These are phyloP conservation scores for Drosophila vallismaia DNA, from an alignment of 2,888 invertebrate genomes.

Conservation along the genomic window DNA sequence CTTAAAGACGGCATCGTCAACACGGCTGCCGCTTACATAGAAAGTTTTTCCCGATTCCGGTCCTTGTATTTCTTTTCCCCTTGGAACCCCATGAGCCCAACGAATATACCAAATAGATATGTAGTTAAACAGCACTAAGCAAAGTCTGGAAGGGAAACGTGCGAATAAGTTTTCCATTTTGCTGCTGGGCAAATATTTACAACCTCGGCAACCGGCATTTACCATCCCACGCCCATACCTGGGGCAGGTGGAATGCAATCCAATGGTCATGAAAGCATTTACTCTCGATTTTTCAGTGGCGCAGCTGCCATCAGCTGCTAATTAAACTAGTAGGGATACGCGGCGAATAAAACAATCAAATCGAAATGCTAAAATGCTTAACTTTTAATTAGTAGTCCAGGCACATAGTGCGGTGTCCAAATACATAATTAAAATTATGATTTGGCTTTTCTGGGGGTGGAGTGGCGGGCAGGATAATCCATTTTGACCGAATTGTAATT, in stretches of 20 bases:
- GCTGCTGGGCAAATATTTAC: slow-evolving; percentile 60
- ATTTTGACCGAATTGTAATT: slow-evolving; percentile 61
- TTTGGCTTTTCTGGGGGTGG: slow-evolving; percentile 49
- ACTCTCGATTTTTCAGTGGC: background rate
- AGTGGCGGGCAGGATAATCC: slow-evolving; percentile 49
- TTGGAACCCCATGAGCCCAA: background rate
- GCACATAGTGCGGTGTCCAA: slow-evolving; percentile 9
- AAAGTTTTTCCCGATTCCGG: slow-evolving; percentile 59
- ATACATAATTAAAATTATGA: slow-evolving; percentile 68
- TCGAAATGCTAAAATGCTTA: slow-evolving; percentile 39
- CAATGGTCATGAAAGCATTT: slow-evolving; percentile 4
- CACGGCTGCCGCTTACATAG: slow-evolving; percentile 55
- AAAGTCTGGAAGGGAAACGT: slow-evolving; percentile 67
- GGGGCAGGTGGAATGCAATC: slow-evolving; percentile 5
- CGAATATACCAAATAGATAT: slow-evolving; percentile 26
- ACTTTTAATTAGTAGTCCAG: slow-evolving; percentile 45
- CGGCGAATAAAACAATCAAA: slow-evolving; percentile 38
- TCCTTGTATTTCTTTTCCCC: slow-evolving; percentile 44
- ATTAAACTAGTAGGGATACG: slow-evolving; percentile 29
- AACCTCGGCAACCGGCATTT: slow-evolving; percentile 20
- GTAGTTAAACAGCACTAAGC: slow-evolving; percentile 49
- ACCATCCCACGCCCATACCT: slow-evolving; percentile 1
- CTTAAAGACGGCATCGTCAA: slow-evolving; percentile 54
- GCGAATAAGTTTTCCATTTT: slow-evolving; percentile 67
- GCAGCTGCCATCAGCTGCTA: slow-evolving; percentile 17